A percentile compares a stretch with the other conserved stretches of the same genome.
Evolutionary conservation across 2,888 invertebrate species (phyloP).

Genomic region (Morpho helenor): DNA sequence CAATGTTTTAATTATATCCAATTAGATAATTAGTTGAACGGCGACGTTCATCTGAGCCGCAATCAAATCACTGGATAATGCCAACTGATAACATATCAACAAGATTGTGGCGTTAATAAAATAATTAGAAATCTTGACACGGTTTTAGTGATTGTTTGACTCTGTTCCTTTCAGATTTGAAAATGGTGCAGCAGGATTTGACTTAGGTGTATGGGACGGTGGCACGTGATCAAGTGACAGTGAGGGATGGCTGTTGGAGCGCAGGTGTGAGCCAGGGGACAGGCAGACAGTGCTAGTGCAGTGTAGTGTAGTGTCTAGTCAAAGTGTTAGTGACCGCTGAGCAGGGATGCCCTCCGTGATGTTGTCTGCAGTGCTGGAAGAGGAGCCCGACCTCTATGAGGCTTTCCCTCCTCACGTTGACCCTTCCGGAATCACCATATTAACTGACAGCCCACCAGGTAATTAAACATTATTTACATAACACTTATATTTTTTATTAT

Average conservation of each 20-base stretch:
- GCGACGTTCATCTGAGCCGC: conserved; percentile 43
- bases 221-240: conserved; percentile 39
- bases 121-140: conserved; percentile 44
- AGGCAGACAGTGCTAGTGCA: conserved; percentile 53
- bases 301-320: conserved; percentile 69
- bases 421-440: conserved; percentile 86
- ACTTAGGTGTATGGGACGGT: conserved; percentile 61
- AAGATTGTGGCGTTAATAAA: conserved; percentile 36
- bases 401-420: conserved; percentile 91
- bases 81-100: conserved; percentile 49
- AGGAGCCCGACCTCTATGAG: conserved; percentile 87
- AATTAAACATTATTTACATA: conserved; percentile 7
- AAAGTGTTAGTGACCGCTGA: conserved; percentile 55
- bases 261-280: conserved; percentile 65
- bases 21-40: conserved; percentile 60
- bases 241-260: conserved; percentile 54
- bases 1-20: conserved; percentile 64
- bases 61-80: conserved; percentile 47
- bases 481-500: neutral
- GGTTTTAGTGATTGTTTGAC: conserved; percentile 48
- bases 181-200: conserved; percentile 80
- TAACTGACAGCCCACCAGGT: conserved; percentile 82
- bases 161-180: conserved; percentile 66
- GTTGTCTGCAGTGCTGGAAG: conserved; percentile 86
- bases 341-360: conserved; percentile 81